Percentiles rank a stretch among this genome's conserved stretches.
Conservation (phyloP, 2,888 invertebrate genomes). For the Tholera decimalis region DNA sequence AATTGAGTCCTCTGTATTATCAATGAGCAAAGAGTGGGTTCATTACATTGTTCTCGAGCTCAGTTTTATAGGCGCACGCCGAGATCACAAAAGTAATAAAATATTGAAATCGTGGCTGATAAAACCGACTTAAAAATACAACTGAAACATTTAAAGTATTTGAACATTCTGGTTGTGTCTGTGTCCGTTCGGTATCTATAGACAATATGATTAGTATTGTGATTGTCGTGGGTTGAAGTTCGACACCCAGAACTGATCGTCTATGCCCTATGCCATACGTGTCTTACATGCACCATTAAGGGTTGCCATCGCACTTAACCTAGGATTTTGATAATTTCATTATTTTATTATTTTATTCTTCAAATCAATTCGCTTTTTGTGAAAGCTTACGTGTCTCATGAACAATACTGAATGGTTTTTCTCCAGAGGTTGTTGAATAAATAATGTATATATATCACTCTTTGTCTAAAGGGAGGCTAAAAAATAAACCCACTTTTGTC, state of each 20-base stretch:
- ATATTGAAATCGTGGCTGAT: slow-evolving; percentile 31
- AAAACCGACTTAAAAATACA: slow-evolving; percentile 12
- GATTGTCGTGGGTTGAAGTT: background rate
- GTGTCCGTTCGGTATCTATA: background rate
- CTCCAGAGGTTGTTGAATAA: slow-evolving; percentile 51
- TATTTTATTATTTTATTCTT: background rate
- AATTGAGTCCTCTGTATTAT: slow-evolving; percentile 53
- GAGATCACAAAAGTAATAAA: slow-evolving; percentile 22
- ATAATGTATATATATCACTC: slow-evolving; percentile 59
- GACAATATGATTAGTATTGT: background rate
- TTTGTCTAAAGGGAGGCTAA: slow-evolving; percentile 45
- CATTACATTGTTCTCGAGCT: slow-evolving; percentile 38
- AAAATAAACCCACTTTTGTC: slow-evolving; percentile 31
- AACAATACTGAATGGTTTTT: slow-evolving; percentile 40
- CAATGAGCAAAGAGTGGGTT: slow-evolving; percentile 45
- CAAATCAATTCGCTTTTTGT: slow-evolving; percentile 18
- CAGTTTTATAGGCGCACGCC: background rate
- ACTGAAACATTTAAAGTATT: slow-evolving; percentile 11
- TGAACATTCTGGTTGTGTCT: background rate
- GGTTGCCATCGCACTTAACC: background rate
- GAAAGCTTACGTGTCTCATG: slow-evolving; percentile 19
- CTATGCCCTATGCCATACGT: slow-evolving; percentile 29
- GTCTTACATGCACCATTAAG: background rate
- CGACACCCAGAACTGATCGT: background rate
- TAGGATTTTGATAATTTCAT: background rate